phyloP scores from a whole-genome alignment of 2,797 vertebrate genomes.

The Gallinago solitaria region DNA sequence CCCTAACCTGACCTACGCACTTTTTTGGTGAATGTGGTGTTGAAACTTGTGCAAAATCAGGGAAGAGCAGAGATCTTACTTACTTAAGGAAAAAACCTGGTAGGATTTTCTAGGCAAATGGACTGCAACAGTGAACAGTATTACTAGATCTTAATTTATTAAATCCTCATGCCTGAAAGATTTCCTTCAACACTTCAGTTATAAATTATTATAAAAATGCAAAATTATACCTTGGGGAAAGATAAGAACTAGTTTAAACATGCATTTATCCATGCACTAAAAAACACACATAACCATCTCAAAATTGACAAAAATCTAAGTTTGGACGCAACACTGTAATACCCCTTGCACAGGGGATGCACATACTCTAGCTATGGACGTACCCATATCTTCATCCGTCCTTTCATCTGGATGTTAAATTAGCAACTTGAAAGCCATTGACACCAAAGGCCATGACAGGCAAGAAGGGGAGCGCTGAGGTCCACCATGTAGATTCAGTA shows the following conservation, averaged over 20 bases:
- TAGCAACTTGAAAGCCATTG: background rate
- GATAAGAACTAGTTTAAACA: background rate
- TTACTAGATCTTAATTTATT: background rate
- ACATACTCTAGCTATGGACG: background rate
- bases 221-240: background rate
- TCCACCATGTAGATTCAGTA: rapidly evolving
- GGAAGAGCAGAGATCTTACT: background rate
- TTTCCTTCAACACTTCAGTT: background rate
- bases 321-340: background rate
- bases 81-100: background rate
- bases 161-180: background rate
- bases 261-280: background rate
- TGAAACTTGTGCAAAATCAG: background rate
- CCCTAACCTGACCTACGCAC: background rate
- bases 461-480: background rate
- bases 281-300: background rate
- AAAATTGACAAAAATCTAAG: background rate
- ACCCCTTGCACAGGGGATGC: background rate
- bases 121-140: background rate
- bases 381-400: background rate
- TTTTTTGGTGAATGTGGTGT: background rate
- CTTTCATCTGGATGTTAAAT: background rate
- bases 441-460: rapidly evolving
- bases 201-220: background rate
- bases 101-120: background rate